A percentile compares a stretch with the other conserved stretches of the same genome.
Evolutionary conservation across 2,797 vertebrate species (phyloP).

Genomic region (Enteromius radiatus): DNA sequence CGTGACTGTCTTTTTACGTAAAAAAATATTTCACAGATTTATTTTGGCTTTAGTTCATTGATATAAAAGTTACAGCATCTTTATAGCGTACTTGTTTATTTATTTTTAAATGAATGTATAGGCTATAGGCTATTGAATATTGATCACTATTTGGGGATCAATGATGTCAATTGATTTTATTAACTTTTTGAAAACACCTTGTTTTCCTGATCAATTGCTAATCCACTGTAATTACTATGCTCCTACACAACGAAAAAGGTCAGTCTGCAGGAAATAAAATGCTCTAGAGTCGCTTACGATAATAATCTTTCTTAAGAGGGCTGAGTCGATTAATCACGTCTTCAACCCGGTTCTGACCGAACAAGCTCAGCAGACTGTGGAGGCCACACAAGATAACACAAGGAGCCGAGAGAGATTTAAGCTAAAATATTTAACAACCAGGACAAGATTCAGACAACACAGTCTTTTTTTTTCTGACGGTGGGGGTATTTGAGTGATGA

Average conservation of each 20-base stretch:
- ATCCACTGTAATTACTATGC: not conserved
- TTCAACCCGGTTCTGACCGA: slow-evolving; percentile 2
- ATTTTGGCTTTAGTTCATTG: not conserved
- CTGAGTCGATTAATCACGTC: slow-evolving; percentile 29
- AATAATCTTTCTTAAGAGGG: slow-evolving; percentile 22
- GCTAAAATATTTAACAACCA: slow-evolving; percentile 45
- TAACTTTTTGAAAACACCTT: not conserved
- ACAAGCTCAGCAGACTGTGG: slow-evolving; percentile 21
- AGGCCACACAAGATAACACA: slow-evolving; percentile 21
- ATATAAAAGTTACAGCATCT: not conserved
- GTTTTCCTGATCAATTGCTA: not conserved
- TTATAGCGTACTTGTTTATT: not conserved
- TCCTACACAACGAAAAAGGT: not conserved
- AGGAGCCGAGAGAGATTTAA: slow-evolving; percentile 15
- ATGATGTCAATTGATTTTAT: not conserved
- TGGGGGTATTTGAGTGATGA: slow-evolving; percentile 12
- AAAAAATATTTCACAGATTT: too few species aligned
- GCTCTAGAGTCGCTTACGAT: slow-evolving; percentile 5
- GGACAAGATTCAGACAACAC: slow-evolving; percentile 36
- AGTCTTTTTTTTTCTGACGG: not conserved
- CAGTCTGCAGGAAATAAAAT: not conserved
- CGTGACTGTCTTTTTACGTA: not conserved
- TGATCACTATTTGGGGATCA: too few species aligned
- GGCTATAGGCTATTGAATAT: too few species aligned
- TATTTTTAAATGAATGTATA: too few species aligned